A percentile compares a stretch with the other conserved stretches of the same genome.
These are phyloP conservation scores for Glossosoma conforme DNA, from an alignment of 1,140 invertebrate species.

Conservation along the genomic window DNA sequence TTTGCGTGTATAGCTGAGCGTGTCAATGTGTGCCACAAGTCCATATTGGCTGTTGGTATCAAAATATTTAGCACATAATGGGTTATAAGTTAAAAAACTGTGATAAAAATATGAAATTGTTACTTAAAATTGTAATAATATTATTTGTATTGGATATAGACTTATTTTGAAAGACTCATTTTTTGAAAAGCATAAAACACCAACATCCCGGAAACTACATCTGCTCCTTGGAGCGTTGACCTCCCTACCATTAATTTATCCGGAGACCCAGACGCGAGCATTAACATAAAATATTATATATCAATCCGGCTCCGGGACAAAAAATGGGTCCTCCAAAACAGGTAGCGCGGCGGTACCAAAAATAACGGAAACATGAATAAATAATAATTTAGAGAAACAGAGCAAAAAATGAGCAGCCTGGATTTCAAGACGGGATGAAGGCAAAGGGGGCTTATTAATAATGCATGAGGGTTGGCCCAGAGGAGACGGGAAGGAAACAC, in stretches of 20 bases:
- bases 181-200: too few relatives aligned
- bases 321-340: conserved; percentile 24
- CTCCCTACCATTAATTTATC: conserved; percentile 1
- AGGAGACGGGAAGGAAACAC: conserved; percentile 6
- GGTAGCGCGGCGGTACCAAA: conserved; percentile 18
- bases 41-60: too few relatives aligned
- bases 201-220: conserved; percentile 4
- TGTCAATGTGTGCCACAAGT: too few relatives aligned
- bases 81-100: too few relatives aligned
- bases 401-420: conserved; percentile 23
- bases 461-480: conserved; percentile 18
- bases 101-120: too few relatives aligned
- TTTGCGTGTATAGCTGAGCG: too few relatives aligned
- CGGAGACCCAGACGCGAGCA: conserved; percentile 1
- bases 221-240: conserved; percentile 16
- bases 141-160: too few relatives aligned
- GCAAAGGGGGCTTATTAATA: conserved; percentile 20
- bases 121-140: too few relatives aligned
- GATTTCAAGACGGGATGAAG: conserved; percentile 18
- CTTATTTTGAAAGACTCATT: too few relatives aligned
- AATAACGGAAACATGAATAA: conserved; percentile 28
- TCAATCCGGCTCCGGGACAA: conserved; percentile 7
- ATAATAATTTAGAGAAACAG: conserved; percentile 20
- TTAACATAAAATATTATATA: conserved; percentile 27
- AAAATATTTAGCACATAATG: too few relatives aligned